Evolutionary conservation across 1,140 invertebrate genomes (phyloP).

Genomic region (Ctenoplectra terminalis): DNA sequence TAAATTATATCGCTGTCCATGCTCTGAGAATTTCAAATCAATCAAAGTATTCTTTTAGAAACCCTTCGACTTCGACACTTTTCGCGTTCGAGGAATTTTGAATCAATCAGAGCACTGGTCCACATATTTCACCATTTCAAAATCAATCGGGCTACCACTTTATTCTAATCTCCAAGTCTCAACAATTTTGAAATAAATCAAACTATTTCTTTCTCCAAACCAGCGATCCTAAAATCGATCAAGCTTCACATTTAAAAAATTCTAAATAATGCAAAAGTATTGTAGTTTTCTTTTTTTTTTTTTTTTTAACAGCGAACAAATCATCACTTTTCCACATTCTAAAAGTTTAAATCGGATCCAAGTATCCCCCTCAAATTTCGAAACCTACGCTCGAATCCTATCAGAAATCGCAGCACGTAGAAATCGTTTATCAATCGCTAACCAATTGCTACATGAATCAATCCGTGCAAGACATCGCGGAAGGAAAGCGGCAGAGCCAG

Average conservation of each 20-base stretch:
- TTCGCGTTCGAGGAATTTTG: not conserved
- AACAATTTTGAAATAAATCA: not conserved
- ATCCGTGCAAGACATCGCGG: not conserved
- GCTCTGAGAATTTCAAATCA: conserved; percentile 8
- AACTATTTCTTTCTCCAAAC: too few species aligned
- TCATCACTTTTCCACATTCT: too few species aligned
- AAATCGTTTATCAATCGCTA: too few species aligned
- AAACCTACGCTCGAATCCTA: not conserved
- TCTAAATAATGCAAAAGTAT: too few species aligned
- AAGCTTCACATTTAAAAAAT: not conserved
- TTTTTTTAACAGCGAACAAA: too few species aligned
- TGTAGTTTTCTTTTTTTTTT: too few species aligned
- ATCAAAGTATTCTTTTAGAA: not conserved
- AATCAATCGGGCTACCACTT: not conserved
- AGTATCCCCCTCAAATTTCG: not conserved
- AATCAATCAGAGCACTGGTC: not conserved
- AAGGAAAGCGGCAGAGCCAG: not conserved
- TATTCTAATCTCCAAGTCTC: not conserved
- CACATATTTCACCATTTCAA: not conserved
- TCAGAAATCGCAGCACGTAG: not conserved
- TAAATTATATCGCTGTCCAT: conserved; percentile 1
- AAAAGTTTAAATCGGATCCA: too few species aligned
- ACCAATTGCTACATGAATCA: not conserved
- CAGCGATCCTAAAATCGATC: too few species aligned
- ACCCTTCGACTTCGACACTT: not conserved